phyloP scores from a whole-genome alignment of 53 echinoderm and acorn worm species.

The Luidia sarsii region DNA sequence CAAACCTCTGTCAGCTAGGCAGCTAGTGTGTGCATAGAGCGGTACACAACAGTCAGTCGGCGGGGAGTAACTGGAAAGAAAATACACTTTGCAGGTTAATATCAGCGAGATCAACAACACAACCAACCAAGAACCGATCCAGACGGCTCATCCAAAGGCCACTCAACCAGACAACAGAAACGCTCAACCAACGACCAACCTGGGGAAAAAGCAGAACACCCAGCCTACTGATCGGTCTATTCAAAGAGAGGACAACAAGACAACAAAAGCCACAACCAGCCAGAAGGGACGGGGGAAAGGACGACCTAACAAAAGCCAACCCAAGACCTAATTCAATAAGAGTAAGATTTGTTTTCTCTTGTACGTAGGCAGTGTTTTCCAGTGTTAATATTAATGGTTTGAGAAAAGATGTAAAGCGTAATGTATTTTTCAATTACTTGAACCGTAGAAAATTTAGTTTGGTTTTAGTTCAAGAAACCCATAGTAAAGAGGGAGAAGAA shows the following conservation, averaged over 20 bases:
- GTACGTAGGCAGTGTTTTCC: neutral
- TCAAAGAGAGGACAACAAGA: neutral
- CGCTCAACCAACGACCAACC: neutral
- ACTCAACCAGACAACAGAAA: no score
- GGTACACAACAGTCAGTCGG: no score
- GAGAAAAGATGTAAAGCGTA: neutral
- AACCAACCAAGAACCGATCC: no score
- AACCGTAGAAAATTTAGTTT: neutral
- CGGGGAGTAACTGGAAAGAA: no score
- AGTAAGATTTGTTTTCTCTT: neutral
- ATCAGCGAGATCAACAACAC: no score
- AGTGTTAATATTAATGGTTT: slow-evolving; percentile 1
- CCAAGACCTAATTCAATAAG: neutral
- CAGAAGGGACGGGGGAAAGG: neutral
- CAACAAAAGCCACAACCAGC: neutral
- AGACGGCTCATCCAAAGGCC: no score
- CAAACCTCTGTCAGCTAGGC: no score
- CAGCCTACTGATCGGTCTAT: neutral
- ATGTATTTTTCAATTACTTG: neutral
- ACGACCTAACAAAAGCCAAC: neutral
- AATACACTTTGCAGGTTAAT: no score
- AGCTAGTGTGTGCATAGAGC: no score
- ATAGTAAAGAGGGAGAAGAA: neutral
- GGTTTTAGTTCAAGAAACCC: neutral
- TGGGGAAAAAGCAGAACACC: neutral